Conservation (phyloP, 2,888 invertebrate species). For the Fabriciana adippe region DNA sequence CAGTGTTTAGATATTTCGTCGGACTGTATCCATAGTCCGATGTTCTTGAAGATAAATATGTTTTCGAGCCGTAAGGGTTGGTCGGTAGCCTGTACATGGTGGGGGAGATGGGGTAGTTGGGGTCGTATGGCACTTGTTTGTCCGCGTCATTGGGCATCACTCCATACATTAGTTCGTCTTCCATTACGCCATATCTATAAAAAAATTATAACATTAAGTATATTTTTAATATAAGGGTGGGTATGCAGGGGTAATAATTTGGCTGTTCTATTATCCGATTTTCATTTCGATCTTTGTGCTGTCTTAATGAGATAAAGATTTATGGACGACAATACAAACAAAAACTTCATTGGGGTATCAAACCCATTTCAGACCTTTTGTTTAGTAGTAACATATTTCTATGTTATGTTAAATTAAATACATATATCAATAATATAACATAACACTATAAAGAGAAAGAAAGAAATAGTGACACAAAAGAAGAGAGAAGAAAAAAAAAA, state of each 20-base stretch:
- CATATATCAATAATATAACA: background rate
- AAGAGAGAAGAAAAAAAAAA: background rate
- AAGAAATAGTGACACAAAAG: background rate
- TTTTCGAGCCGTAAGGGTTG: slow-evolving; percentile 78
- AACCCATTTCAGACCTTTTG: too few relatives aligned
- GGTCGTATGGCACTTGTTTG: slow-evolving; percentile 76
- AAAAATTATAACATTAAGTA: background rate
- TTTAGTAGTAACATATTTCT: too few relatives aligned
- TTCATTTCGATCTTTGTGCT: too few relatives aligned
- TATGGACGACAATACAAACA: too few relatives aligned
- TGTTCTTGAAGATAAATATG: slow-evolving; percentile 68
- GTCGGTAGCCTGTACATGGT: slow-evolving; percentile 73
- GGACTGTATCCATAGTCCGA: slow-evolving; percentile 79
- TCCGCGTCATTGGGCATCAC: slow-evolving; percentile 66
- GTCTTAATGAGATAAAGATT: too few relatives aligned
- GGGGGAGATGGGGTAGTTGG: slow-evolving; percentile 76
- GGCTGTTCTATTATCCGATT: too few relatives aligned
- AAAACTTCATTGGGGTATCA: too few relatives aligned
- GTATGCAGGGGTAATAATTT: too few relatives aligned
- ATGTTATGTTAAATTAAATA: background rate
- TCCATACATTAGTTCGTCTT: slow-evolving; percentile 76
- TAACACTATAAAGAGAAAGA: background rate
- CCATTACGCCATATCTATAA: slow-evolving; percentile 74
- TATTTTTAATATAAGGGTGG: too few relatives aligned
- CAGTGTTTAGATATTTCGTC: slow-evolving; percentile 69